Percentiles rank a stretch among this genome's conserved stretches.
phyloP scores from a whole-genome alignment of 2,797 vertebrate species.

The Melanotaenia nigrans region DNA sequence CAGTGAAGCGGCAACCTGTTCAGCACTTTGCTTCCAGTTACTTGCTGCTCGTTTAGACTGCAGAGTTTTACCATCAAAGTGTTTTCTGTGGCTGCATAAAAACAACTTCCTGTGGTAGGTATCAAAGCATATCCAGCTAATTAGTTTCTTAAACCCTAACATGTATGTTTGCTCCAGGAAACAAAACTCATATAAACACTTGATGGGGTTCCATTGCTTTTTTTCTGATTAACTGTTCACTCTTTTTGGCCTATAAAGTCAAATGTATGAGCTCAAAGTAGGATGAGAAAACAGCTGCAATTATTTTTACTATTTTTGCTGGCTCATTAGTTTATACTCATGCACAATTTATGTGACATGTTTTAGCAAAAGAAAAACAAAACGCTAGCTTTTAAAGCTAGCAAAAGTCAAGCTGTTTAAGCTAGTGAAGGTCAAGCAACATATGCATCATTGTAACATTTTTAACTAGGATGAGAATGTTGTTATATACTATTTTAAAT shows the following conservation, averaged over 20 bases:
- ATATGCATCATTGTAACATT: no score
- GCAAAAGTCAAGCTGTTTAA: background rate
- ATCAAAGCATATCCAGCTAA: conserved; percentile 53
- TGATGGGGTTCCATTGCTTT: conserved; percentile 34
- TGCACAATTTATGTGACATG: background rate
- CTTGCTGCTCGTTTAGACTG: conserved; percentile 32
- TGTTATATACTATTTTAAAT: background rate
- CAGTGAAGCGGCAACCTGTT: conserved; percentile 49
- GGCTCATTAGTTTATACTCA: background rate
- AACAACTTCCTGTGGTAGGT: conserved; percentile 37
- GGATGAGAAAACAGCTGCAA: background rate
- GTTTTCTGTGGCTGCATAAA: conserved; percentile 31
- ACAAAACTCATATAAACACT: conserved; percentile 11
- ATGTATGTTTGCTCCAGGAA: conserved; percentile 38
- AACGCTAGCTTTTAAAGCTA: background rate
- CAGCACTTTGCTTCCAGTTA: conserved; percentile 44
- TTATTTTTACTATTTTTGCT: background rate
- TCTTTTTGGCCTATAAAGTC: conserved; percentile 12
- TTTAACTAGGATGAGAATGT: background rate
- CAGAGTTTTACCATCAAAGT: conserved; percentile 55
- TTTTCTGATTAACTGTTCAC: conserved; percentile 26
- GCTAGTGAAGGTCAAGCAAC: background rate
- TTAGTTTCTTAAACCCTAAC: conserved; percentile 37
- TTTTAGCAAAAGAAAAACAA: background rate
- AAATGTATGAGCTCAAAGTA: background rate